phyloP scores from a whole-genome alignment of 2,888 invertebrate species.

The Pristionchus fissidentatus region DNA sequence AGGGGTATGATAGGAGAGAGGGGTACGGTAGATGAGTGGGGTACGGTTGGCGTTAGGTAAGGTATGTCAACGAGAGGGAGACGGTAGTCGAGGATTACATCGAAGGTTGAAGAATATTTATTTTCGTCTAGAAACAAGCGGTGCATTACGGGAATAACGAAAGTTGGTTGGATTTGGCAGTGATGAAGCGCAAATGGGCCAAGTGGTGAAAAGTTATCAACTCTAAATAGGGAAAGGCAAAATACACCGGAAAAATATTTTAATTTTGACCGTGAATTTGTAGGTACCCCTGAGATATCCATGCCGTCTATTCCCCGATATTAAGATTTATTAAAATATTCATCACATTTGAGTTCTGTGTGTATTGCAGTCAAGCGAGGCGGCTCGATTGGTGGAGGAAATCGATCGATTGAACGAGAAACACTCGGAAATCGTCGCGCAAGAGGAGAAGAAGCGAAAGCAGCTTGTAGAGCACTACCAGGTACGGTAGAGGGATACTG shows the following conservation, averaged over 20 bases:
- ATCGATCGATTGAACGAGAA: constrained; percentile 58
- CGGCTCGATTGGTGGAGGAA: constrained; percentile 59
- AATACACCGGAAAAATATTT: no score
- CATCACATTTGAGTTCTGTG: neutral
- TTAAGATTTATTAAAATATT: neutral
- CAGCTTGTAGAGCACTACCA: constrained; percentile 59
- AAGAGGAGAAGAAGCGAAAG: constrained; percentile 61
- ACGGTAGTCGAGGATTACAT: neutral
- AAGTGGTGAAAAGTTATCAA: neutral
- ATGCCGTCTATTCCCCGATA: no score
- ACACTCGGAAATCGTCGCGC: constrained; percentile 62
- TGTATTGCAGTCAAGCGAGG: constrained; percentile 49
- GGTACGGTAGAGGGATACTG: constrained; percentile 76
- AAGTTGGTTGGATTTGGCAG: no score
- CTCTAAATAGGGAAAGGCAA: neutral
- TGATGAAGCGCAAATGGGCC: neutral
- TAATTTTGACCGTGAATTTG: no score
- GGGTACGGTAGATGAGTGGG: neutral
- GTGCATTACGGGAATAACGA: no score
- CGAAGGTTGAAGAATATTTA: no score
- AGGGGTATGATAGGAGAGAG: constrained; percentile 8
- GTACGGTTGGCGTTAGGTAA: no score
- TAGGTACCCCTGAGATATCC: no score
- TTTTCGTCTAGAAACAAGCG: no score
- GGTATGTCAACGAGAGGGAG: neutral